phyloP scores from a whole-genome alignment of 2,888 invertebrate species.

The Chromoteleia sp. region DNA sequence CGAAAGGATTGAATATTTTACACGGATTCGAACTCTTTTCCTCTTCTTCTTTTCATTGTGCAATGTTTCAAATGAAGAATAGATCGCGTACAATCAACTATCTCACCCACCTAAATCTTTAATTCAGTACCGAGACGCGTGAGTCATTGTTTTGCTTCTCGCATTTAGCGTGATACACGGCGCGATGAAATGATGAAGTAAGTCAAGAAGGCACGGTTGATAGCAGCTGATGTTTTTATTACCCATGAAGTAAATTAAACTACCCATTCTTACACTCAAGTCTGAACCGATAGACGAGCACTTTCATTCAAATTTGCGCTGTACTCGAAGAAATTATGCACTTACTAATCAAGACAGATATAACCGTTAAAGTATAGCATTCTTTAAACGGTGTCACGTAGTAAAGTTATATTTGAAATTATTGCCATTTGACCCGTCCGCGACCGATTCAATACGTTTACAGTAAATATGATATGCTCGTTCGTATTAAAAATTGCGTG shows the following conservation, averaged over 20 bases:
- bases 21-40: too few species aligned
- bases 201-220: slow-evolving; percentile 36
- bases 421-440: slow-evolving; percentile 26
- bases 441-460: not conserved
- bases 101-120: slow-evolving; percentile 11
- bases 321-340: slow-evolving; percentile 20
- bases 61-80: too few species aligned
- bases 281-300: slow-evolving; percentile 34
- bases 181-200: slow-evolving; percentile 49
- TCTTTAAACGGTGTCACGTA: slow-evolving; percentile 17
- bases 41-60: too few species aligned
- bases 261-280: slow-evolving; percentile 36
- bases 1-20: too few species aligned
- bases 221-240: slow-evolving; percentile 51
- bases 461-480: slow-evolving; percentile 25
- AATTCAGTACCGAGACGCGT: not conserved
- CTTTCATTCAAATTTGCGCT: slow-evolving; percentile 39
- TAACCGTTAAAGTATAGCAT: slow-evolving; percentile 20
- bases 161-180: slow-evolving; percentile 13
- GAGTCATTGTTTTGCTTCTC: slow-evolving; percentile 34
- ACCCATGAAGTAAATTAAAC: slow-evolving; percentile 48
- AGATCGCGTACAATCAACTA: too few species aligned
- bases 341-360: slow-evolving; percentile 36
- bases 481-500: slow-evolving; percentile 3
- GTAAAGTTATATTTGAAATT: slow-evolving; percentile 38